Conservation (phyloP, 2,113 vertebrate species). For the Tragelaphus imberbis region DNA sequence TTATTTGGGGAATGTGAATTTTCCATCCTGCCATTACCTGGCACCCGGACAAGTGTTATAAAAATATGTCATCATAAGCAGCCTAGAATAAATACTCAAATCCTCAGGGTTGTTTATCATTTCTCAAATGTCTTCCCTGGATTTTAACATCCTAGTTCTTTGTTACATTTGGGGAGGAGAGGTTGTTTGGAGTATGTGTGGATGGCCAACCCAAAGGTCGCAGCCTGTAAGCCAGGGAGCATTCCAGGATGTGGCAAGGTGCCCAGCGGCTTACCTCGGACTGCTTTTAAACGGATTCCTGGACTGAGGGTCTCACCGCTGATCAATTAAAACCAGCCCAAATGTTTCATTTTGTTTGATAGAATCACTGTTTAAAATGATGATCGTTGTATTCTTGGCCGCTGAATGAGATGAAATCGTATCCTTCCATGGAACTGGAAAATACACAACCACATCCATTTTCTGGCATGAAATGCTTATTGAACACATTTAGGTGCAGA, state of each 20-base stretch:
- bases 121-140: conserved; percentile 64
- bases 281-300: conserved; percentile 10
- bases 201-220: conserved; percentile 12
- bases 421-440: neutral
- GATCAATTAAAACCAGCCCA: neutral
- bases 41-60: conserved; percentile 71
- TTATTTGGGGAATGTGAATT: conserved; percentile 83
- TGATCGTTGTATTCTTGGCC: neutral
- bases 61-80: conserved; percentile 74
- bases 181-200: conserved; percentile 19
- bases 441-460: neutral
- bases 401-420: neutral
- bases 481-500: neutral
- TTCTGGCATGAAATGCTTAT: neutral
- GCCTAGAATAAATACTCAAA: conserved; percentile 73
- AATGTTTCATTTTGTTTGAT: neutral
- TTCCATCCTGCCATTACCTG: conserved; percentile 77
- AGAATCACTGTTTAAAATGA: neutral
- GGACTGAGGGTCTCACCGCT: neutral
- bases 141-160: conserved; percentile 50
- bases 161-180: conserved; percentile 31
- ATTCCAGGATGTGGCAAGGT: neutral
- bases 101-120: conserved; percentile 67
- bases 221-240: neutral
- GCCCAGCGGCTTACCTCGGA: neutral